phyloP scores from a whole-genome alignment of 2,797 vertebrate genomes.

The Syngnathus acus region DNA sequence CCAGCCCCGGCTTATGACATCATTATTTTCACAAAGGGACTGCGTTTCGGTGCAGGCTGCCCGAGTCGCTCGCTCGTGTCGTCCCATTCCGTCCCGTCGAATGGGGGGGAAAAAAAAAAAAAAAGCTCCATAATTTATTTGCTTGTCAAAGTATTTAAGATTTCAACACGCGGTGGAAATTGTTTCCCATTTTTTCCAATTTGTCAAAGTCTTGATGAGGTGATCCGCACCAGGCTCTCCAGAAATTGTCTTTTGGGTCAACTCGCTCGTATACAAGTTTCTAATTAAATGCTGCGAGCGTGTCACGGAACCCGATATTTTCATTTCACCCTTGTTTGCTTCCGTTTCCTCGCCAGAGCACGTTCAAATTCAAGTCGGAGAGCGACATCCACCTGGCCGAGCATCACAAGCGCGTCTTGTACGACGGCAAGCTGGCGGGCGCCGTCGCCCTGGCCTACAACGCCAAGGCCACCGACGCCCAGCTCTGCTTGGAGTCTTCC shows the following conservation, averaged over 20 bases:
- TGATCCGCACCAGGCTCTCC: neutral
- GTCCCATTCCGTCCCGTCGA: conserved; percentile 34
- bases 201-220: neutral
- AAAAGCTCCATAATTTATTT: neutral
- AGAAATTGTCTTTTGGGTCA: neutral
- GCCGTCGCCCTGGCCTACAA: conserved; percentile 92
- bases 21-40: conserved; percentile 44
- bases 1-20: conserved; percentile 35
- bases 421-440: conserved; percentile 84
- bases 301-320: conserved; percentile 3
- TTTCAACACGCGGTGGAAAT: neutral
- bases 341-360: conserved; percentile 69
- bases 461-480: conserved; percentile 90
- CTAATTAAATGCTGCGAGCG: neutral
- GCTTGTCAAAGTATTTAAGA: neutral
- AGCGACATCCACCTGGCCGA: conserved; percentile 90
- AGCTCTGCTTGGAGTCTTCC: conserved; percentile 92
- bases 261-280: neutral
- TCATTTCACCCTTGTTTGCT: neutral
- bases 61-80: conserved; percentile 50
- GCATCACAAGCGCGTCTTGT: conserved; percentile 88
- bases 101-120: neutral
- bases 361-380: conserved; percentile 94
- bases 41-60: conserved; percentile 31
- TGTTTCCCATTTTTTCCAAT: neutral